phyloP scores from a whole-genome alignment of 1,140 invertebrate species.

The Portunus trituberculatus region DNA sequence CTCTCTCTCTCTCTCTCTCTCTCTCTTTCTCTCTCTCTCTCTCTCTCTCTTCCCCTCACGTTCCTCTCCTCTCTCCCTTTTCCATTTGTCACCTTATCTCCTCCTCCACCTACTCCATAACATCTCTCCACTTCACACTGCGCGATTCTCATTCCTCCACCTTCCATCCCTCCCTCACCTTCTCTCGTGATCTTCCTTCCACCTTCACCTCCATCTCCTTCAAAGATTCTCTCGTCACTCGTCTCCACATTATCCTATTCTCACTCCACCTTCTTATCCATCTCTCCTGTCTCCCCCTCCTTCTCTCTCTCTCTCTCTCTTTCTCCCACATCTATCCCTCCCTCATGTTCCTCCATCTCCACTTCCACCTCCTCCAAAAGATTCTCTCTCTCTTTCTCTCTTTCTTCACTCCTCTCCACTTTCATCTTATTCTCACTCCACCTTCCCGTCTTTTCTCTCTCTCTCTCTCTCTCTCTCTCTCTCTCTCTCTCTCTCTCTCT shows the following conservation, averaged over 20 bases:
- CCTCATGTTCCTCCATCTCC: background rate
- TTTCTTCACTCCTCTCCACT: background rate
- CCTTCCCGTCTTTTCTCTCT: background rate
- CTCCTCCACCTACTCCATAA: background rate
- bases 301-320: constrained; percentile 7
- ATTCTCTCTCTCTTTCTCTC: background rate
- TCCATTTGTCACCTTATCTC: background rate
- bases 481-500: background rate
- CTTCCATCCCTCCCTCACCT: background rate
- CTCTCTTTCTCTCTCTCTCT: background rate
- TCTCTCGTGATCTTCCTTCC: background rate
- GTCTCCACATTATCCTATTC: background rate
- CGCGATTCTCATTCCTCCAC: no score
- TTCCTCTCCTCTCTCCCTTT: background rate
- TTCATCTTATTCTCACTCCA: background rate
- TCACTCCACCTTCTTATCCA: background rate
- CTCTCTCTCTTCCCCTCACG: background rate
- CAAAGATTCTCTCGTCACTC: background rate
- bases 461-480: background rate
- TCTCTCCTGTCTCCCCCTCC: background rate
- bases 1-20: no score
- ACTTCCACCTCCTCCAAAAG: background rate
- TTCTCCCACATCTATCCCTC: background rate
- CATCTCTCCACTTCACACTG: background rate
- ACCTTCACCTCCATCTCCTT: background rate